Conservation (phyloP, 2,797 vertebrate species). For the Malurus leucopterus region DNA sequence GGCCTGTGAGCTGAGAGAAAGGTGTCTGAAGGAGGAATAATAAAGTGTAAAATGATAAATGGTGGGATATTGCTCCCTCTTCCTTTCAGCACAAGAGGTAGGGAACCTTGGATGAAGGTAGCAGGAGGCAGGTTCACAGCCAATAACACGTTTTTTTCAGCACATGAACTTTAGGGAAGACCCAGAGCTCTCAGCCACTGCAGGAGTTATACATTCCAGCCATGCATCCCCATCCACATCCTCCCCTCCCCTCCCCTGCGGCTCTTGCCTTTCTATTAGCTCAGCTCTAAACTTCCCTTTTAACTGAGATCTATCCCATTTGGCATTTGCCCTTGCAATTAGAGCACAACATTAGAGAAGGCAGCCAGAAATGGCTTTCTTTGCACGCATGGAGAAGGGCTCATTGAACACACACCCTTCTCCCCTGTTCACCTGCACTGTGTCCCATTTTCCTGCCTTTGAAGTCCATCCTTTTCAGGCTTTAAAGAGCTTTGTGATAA, state of each 20-base stretch:
- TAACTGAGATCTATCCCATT: background rate
- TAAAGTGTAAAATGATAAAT: background rate
- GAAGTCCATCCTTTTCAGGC: background rate
- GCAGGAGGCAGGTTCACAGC: background rate
- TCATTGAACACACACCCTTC: background rate
- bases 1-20: background rate
- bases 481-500: background rate
- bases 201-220: background rate
- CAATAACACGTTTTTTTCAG: rapidly evolving
- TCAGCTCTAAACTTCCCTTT: background rate
- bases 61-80: background rate
- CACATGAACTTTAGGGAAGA: background rate
- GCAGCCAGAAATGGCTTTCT: background rate
- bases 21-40: background rate
- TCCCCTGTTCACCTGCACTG: background rate
- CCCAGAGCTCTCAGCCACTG: background rate
- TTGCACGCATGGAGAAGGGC: background rate
- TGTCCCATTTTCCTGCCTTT: background rate
- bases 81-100: background rate
- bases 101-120: background rate
- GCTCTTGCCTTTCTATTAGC: background rate
- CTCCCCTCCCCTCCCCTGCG: background rate
- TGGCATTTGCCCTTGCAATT: background rate
- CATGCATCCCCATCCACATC: rapidly evolving
- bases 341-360: background rate